Conservation (phyloP, 2,113 vertebrate species). For the Macquaria australasica region DNA sequence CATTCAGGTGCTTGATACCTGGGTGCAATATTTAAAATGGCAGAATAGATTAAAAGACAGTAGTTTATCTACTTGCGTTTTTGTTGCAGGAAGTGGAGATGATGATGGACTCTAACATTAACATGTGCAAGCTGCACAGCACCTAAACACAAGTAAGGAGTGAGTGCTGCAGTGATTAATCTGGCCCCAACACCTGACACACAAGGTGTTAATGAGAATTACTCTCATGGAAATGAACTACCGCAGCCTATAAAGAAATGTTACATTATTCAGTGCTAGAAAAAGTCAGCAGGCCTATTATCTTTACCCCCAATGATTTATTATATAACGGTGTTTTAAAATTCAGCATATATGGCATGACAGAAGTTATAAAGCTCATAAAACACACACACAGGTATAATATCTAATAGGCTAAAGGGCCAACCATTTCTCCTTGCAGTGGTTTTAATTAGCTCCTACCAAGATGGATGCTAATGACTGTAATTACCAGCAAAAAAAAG, state of each 20-base stretch:
- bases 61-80: not conserved
- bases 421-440: slow-evolving; percentile 39
- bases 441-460: slow-evolving; percentile 65
- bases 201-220: not conserved
- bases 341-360: not conserved
- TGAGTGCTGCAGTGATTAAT: slow-evolving; percentile 51
- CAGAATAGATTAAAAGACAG: not conserved
- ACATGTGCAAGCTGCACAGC: slow-evolving; percentile 12
- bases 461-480: slow-evolving; percentile 80
- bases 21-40: not conserved
- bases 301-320: not conserved
- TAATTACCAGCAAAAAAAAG: slow-evolving; percentile 57
- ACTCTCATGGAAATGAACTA: not conserved
- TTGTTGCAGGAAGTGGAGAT: slow-evolving; percentile 32
- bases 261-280: not conserved
- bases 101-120: not conserved
- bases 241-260: not conserved
- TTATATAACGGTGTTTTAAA: not conserved
- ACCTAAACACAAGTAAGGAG: not conserved
- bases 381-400: not conserved
- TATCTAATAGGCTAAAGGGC: not conserved
- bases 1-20: slow-evolving; percentile 24
- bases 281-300: not conserved
- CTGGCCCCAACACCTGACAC: not conserved
- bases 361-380: not conserved